Conservation (phyloP, 2,888 invertebrate species). For the Nasonovia ribisnigri region DNA sequence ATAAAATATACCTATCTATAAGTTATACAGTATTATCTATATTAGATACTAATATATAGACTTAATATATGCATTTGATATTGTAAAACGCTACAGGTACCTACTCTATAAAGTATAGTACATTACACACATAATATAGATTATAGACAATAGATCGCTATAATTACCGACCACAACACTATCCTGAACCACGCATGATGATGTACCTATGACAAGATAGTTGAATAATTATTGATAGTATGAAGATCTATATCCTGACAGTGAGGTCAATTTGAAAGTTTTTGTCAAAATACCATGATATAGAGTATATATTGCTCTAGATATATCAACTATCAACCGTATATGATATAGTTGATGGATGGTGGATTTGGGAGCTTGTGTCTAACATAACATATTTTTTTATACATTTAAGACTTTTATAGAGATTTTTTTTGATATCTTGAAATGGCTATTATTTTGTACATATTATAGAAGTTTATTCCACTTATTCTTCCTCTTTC, state of each 20-base stretch:
- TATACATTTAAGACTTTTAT: neutral
- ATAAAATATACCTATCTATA: too few species aligned
- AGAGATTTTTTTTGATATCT: neutral
- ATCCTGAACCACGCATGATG: too few species aligned
- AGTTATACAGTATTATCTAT: too few species aligned
- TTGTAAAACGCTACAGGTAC: neutral
- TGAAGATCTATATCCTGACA: neutral
- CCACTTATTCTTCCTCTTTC: too few species aligned
- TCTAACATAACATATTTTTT: neutral
- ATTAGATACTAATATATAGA: too few species aligned
- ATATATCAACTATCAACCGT: neutral
- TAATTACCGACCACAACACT: neutral
- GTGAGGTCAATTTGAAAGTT: neutral
- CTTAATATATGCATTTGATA: neutral
- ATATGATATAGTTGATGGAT: neutral
- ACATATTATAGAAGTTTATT: neutral
- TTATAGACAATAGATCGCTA: neutral
- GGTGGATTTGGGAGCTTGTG: neutral
- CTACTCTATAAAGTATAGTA: neutral
- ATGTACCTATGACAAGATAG: neutral
- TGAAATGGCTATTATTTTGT: neutral
- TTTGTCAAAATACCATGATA: neutral
- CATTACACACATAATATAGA: neutral
- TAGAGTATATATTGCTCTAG: neutral
- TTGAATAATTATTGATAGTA: neutral